Evolutionary conservation across 2,888 invertebrate genomes (phyloP).

Genomic region (Lasioglossum morio): DNA sequence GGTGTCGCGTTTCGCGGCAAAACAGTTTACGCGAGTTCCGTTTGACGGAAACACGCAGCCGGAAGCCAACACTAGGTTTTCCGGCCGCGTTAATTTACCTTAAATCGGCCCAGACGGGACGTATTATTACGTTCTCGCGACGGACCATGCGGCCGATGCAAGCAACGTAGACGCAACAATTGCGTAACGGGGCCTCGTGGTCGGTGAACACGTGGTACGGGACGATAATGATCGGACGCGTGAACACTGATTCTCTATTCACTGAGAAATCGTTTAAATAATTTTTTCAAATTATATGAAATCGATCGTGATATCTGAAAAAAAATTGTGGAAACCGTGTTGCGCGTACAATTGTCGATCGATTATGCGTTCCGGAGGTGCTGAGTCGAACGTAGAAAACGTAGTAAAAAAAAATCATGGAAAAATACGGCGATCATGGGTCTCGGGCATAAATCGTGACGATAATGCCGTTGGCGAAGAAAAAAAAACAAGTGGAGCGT

Average conservation of each 20-base stretch:
- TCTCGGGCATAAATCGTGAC: constrained; percentile 33
- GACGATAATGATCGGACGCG: not conserved
- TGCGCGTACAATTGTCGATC: not conserved
- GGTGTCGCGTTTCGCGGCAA: constrained; percentile 44
- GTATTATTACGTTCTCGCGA: constrained; percentile 36
- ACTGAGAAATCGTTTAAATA: not conserved
- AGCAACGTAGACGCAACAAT: not conserved
- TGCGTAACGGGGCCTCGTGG: not conserved
- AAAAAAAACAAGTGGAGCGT: constrained; percentile 11
- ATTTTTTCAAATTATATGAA: not conserved
- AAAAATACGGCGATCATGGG: not conserved
- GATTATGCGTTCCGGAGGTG: not conserved
- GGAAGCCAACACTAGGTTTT: constrained; percentile 48
- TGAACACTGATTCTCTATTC: not conserved
- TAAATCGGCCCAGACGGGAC: constrained; percentile 47
- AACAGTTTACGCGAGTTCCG: constrained; percentile 6
- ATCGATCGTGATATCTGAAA: not conserved
- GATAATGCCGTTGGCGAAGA: not conserved
- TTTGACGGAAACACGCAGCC: constrained; percentile 26
- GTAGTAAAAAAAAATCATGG: not conserved
- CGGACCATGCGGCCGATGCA: not conserved
- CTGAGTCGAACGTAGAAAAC: not conserved
- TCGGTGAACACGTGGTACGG: not conserved
- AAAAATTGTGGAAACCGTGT: not conserved
- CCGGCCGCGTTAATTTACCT: constrained; percentile 39